Percentiles rank a stretch among this genome's conserved stretches.
Conservation (phyloP, 2,113 vertebrate genomes). For the Mirounga angustirostris region DNA sequence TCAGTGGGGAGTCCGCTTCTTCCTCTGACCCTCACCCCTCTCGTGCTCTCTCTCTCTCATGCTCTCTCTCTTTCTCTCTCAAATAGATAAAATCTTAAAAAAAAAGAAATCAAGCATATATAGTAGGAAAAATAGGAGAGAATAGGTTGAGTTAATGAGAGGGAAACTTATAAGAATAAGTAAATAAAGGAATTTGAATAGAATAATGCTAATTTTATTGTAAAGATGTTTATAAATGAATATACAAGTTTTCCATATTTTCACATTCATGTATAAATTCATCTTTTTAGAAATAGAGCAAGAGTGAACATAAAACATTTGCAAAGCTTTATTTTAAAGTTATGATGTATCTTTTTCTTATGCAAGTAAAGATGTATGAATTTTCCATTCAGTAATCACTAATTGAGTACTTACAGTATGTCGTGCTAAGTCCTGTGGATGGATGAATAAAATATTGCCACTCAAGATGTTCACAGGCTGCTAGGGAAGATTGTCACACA, state of each 20-base stretch:
- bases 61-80: too few relatives aligned
- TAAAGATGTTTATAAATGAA: background rate
- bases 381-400: background rate
- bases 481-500: background rate
- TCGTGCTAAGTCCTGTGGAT: background rate
- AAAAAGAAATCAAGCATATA: background rate
- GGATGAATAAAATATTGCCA: background rate
- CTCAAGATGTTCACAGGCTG: background rate
- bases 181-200: background rate
- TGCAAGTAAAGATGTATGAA: background rate
- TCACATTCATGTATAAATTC: background rate
- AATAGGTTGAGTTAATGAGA: background rate
- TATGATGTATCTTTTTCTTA: background rate
- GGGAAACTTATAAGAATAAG: background rate
- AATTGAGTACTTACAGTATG: background rate
- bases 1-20: too few relatives aligned
- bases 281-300: background rate
- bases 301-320: background rate
- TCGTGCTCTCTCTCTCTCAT: too few relatives aligned
- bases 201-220: background rate
- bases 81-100: too few relatives aligned
- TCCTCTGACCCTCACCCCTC: too few relatives aligned
- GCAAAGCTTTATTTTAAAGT: conserved; percentile 8
- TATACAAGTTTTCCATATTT: background rate
- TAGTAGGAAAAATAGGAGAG: background rate